Evolutionary conservation across 2,113 vertebrate genomes (phyloP), one percentile per base, ranked within the genome.

Genomic region (Ovis aries): DNA sequence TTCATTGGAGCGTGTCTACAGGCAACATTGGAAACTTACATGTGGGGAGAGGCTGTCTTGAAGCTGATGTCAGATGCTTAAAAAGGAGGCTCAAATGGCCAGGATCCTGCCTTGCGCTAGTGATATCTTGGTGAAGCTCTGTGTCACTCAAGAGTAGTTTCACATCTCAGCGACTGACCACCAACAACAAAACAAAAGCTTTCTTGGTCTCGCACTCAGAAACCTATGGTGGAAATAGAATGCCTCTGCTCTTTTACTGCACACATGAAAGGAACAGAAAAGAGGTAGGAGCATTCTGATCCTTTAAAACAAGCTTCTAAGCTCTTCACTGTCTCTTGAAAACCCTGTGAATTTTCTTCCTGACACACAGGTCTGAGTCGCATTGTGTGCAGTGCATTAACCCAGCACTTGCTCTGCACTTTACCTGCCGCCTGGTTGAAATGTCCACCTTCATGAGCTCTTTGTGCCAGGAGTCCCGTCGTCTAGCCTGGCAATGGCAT

Each of bases 251-350:
- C 29, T 90, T 89, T 87, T 59, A 57, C 84, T 25, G 25, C 55
- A 48, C 53, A 67, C 84, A 96, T 88, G 80, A 93, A 77, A 88
- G 95, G 91, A 95, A 60, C 48, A 55, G 45, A 97, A 94, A 95
- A 60, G 31, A 95, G 84, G 80, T 1, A 23, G 59, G 31, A 87
- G 29, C 55, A 19, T 88, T 80, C 59, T 91, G 85, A 95, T 74
- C 96, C 98, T 89, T 52, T 57, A 82, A 98, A 95, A 91, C 6
- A 83, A 71, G 45, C 96, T 97, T 11, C n/a, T 57, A 71, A 93
- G 53, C 5, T 60, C 29, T 59, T 97, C 21, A 23, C 48, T n/a
- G 8, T 8, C n/a, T 67, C 67, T 93, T 81, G 50, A 92, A 98
- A 95, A 31, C 62, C 52, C 60, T 4, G 9, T 29, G 14, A 6